These are phyloP conservation scores for Radopholus similis DNA, from an alignment of 1,140 invertebrate genomes.

Conservation along the genomic window DNA sequence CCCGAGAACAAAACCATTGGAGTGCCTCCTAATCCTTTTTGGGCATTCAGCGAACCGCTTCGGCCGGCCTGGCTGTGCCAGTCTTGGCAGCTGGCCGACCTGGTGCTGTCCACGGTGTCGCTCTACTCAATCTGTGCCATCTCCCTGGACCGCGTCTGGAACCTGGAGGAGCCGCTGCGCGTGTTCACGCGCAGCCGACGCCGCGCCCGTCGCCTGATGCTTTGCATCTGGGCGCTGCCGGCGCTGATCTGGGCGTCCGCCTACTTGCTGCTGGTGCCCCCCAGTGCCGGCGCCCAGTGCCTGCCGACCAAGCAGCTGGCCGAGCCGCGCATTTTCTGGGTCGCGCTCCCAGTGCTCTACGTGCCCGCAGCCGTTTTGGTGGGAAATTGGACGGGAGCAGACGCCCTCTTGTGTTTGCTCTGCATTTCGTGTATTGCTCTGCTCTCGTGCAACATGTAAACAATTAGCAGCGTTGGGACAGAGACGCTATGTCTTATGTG, in stretches of 20 bases:
- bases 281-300: not conserved
- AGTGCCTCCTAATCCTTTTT: too few relatives aligned
- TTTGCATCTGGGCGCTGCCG: slow-evolving; percentile 33
- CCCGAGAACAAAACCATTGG: too few relatives aligned
- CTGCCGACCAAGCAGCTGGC: not conserved
- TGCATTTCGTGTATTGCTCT: too few relatives aligned
- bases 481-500: too few relatives aligned
- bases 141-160: slow-evolving; percentile 34
- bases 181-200: slow-evolving; percentile 30
- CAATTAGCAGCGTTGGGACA: too few relatives aligned
- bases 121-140: slow-evolving; percentile 40
- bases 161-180: slow-evolving; percentile 32
- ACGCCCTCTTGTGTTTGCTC: too few relatives aligned
- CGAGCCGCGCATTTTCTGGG: not conserved
- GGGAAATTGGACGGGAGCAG: too few relatives aligned
- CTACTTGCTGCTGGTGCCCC: slow-evolving; percentile 14
- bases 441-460: too few relatives aligned
- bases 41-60: too few relatives aligned
- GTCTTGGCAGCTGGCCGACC: slow-evolving; percentile 25
- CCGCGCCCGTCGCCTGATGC: slow-evolving; percentile 23
- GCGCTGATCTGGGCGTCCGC: slow-evolving; percentile 29
- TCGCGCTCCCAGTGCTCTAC: slow-evolving; percentile 12
- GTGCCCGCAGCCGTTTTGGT: slow-evolving; percentile 6
- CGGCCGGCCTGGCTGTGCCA: slow-evolving; percentile 22
- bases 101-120: slow-evolving; percentile 29